Evolutionary conservation across 1,140 invertebrate species (phyloP).

Genomic region (Hypsibius dujardini): DNA sequence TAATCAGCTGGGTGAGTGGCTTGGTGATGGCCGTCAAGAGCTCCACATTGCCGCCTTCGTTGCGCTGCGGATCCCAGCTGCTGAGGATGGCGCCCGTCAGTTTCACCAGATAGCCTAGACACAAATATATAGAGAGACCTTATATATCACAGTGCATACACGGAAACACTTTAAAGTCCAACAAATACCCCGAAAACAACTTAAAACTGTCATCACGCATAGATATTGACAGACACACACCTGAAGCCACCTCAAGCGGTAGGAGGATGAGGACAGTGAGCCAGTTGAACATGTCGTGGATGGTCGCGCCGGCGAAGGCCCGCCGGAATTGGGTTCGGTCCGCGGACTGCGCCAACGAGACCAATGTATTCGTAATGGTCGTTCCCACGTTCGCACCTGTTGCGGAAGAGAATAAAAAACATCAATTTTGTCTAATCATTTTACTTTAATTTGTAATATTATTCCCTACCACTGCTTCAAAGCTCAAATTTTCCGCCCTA

Average conservation of each 20-base stretch:
- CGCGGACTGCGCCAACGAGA: constrained; percentile 25
- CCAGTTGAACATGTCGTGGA: constrained; percentile 38
- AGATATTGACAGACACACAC: constrained; percentile 20
- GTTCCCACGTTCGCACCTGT: constrained; percentile 30
- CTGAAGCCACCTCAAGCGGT: constrained; percentile 31
- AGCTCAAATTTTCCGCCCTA: too few relatives aligned
- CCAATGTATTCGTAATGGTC: constrained; percentile 33
- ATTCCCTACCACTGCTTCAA: too few relatives aligned
- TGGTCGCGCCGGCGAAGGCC: constrained; percentile 34
- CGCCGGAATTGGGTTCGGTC: constrained; percentile 33
- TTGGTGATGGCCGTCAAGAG: constrained; percentile 37
- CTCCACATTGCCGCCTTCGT: constrained; percentile 28
- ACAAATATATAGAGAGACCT: neutral
- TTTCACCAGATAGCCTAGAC: constrained; percentile 30
- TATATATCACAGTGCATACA: neutral
- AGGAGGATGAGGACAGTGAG: constrained; percentile 34
- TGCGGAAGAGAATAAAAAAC: constrained; percentile 4
- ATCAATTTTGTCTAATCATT: neutral
- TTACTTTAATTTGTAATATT: too few relatives aligned
- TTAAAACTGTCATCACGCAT: too few relatives aligned
- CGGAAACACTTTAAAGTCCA: too few relatives aligned
- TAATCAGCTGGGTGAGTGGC: constrained; percentile 37
- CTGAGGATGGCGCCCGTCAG: constrained; percentile 31
- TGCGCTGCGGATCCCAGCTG: constrained; percentile 25
- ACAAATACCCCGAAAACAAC: too few relatives aligned